Base-by-base conservation (phyloP, 2,888 invertebrate genomes). In the Hydraecia micacea region DNA sequence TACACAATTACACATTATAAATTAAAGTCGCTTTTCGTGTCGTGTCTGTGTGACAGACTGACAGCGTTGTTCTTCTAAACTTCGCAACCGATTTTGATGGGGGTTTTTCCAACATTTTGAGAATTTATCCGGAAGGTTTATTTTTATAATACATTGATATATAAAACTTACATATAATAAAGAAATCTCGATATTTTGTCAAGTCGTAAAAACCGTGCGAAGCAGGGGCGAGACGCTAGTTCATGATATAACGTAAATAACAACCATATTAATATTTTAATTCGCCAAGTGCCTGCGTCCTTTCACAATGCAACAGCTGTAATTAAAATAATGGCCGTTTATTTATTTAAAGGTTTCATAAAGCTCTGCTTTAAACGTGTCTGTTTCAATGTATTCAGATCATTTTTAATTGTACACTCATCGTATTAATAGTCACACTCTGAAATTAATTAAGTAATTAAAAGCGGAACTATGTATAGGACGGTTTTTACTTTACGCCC, bases 341-440 rank as follows among this genome's bases (percentile, higher is more conserved):
- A 77, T 83, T 70, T 70, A 83, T 83, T 83, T 67, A 77, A 82
- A 68, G 11, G 42, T 52, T 36, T 70, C 65, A 70, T 73, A 39
- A 73, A 69, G 25, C 62, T 65, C 75, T 77, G 73, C 58, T 60
- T 67, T 63, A 46, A 75, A 70, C 36, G 18, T 52, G 74, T 67
- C 72, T 3, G 55, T 84, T 79, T 73, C 60, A 73, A 87, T 87
- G 71, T 73, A 86, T 78, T 63, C 36, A 62, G 60, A 79, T 73
- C 49, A 39, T 0, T 84, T 73, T 78, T 73, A 83, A 83, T 72
- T 77, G 72, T 66, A 55, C 39, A 49, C 28, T 11, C 55, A n/a
- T 63, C 46, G 46, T 49, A 73, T 71, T 86, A 60, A 79, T 67
- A 68, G 70, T 76, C 70, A 80, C 58, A 70, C 58, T 65, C 60